phyloP scores from a whole-genome alignment of 37 sponge, comb jelly and placozoan species.

The Theonella swinhoei region DNA sequence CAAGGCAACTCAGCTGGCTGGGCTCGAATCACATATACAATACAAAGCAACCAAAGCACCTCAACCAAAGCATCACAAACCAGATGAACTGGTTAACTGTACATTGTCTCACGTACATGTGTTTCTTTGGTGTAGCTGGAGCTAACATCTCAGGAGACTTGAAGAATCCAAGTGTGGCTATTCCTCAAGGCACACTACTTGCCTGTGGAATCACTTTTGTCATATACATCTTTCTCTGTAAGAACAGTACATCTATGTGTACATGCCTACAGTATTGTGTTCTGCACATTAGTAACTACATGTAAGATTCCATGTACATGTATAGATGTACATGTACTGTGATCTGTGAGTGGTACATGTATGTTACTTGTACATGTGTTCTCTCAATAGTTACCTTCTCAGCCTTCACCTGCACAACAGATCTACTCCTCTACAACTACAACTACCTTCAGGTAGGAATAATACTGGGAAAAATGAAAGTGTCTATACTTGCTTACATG shows the following conservation, averaged over 20 bases:
- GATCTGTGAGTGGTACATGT: neutral
- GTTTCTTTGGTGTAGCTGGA: conserved; percentile 74
- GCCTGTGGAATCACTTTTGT: conserved; percentile 88
- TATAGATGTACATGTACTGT: neutral
- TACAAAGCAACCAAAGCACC: too few species aligned
- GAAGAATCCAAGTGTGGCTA: conserved; percentile 93
- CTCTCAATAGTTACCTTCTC: conserved; percentile 64
- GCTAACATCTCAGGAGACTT: conserved; percentile 98
- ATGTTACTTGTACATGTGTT: neutral
- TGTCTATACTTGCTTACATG: neutral
- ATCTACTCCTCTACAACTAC: conserved; percentile 83
- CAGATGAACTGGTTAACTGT: too few species aligned
- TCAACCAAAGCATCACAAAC: too few species aligned
- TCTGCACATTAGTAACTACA: neutral
- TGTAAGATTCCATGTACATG: neutral
- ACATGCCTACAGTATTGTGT: neutral
- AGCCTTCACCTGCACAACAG: conserved; percentile 73
- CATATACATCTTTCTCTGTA: conserved; percentile 86
- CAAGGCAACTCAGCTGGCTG: too few species aligned
- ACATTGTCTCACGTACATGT: too few species aligned
- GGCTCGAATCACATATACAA: too few species aligned
- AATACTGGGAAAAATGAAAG: neutral
- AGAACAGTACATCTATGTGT: neutral
- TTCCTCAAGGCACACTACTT: conserved; percentile 91
- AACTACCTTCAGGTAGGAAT: conserved; percentile 76